Evolutionary conservation across 2,888 invertebrate species (phyloP).

Genomic region (Luperina testacea): DNA sequence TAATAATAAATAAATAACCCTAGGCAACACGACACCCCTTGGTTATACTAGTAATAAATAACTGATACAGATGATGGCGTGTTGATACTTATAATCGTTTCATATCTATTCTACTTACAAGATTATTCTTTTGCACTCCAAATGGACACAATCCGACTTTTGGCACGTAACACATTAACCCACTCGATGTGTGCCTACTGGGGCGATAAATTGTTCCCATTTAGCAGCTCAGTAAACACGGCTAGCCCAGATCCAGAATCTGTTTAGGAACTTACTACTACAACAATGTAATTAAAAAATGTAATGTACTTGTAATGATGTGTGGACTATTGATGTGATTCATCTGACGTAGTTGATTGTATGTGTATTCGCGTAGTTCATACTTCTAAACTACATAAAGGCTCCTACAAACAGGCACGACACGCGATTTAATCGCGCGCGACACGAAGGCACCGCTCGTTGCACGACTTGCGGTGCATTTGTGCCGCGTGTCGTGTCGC

Average conservation of each 20-base stretch:
- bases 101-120: neutral
- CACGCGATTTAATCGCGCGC: no score
- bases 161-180: conserved; percentile 39
- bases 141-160: conserved; percentile 35
- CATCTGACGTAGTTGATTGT: conserved; percentile 3
- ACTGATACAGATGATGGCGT: neutral
- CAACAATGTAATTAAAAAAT: conserved; percentile 38
- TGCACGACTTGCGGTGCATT: no score
- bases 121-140: neutral
- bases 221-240: conserved; percentile 69
- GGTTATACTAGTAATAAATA: neutral
- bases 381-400: neutral
- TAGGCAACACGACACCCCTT: neutral
- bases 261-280: conserved; percentile 37
- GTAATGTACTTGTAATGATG: conserved; percentile 15
- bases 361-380: neutral
- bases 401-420: no score
- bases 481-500: no score
- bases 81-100: neutral
- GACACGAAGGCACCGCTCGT: no score
- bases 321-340: conserved; percentile 8
- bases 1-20: no score
- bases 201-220: conserved; percentile 68
- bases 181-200: conserved; percentile 51
- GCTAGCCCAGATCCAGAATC: conserved; percentile 66